These are phyloP conservation scores for Eledona agricola DNA, from an alignment of 2,888 invertebrate genomes.

Conservation along the genomic window DNA sequence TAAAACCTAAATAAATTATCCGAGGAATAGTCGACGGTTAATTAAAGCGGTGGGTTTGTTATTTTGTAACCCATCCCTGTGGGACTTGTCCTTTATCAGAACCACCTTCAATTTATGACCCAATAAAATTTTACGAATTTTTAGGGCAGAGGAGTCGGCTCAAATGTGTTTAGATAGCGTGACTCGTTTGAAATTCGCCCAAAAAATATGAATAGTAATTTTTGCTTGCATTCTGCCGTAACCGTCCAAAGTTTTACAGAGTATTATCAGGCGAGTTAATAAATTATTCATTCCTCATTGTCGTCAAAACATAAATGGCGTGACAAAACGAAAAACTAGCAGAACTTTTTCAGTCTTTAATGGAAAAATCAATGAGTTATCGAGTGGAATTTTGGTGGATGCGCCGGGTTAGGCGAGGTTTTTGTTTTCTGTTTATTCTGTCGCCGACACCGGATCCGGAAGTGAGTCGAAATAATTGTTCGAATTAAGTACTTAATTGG, in stretches of 20 bases:
- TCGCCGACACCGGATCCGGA: background rate
- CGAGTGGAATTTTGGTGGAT: too few species aligned
- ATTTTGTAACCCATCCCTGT: slow-evolving; percentile 11
- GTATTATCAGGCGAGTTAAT: too few species aligned
- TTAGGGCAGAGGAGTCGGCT: background rate
- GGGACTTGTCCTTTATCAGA: slow-evolving; percentile 9
- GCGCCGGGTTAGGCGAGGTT: too few species aligned
- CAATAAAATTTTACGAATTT: slow-evolving; percentile 16
- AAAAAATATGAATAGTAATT: too few species aligned
- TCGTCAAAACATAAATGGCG: background rate
- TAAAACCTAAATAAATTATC: slow-evolving; percentile 12
- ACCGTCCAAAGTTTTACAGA: too few species aligned
- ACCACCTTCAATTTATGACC: slow-evolving; percentile 3
- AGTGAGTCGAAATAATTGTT: slow-evolving; percentile 2
- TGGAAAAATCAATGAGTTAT: too few species aligned
- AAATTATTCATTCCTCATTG: too few species aligned
- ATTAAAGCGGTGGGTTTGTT: slow-evolving; percentile 11
- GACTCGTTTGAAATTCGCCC: too few species aligned
- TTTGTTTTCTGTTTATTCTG: too few species aligned
- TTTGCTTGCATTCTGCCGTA: too few species aligned
- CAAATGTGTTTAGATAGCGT: too few species aligned
- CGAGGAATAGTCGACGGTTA: slow-evolving; percentile 16
- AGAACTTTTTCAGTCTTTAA: too few species aligned
- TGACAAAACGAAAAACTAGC: background rate
- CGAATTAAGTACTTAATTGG: slow-evolving; percentile 12